A percentile compares a stretch with the other conserved stretches of the same genome.
Conservation (phyloP, 1,140 invertebrate species). For the Cydia splendana region DNA sequence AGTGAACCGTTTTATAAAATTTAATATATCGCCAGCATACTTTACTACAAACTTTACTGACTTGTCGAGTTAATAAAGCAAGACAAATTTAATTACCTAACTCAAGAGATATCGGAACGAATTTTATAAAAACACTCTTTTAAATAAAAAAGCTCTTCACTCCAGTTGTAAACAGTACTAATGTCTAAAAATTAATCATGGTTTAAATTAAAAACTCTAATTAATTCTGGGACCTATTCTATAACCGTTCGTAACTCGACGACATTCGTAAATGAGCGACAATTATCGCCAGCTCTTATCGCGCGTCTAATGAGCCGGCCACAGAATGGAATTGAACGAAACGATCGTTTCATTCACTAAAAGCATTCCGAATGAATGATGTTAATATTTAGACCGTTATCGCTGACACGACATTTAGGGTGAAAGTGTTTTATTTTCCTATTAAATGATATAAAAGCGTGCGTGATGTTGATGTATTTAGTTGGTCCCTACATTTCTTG, state of each 20-base stretch:
- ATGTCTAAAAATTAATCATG: not conserved
- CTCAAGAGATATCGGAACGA: not conserved
- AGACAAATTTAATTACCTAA: no score
- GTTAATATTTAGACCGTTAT: not conserved
- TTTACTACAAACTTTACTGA: no score
- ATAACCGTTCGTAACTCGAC: not conserved
- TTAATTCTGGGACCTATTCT: not conserved
- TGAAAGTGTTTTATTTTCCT: slow-evolving; percentile 1
- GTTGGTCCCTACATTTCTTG: not conserved
- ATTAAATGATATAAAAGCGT: slow-evolving; percentile 7
- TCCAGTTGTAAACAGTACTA: not conserved
- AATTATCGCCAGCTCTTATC: slow-evolving; percentile 3
- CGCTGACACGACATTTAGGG: slow-evolving; percentile 11
- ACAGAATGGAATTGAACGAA: slow-evolving; percentile 15
- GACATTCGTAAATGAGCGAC: slow-evolving; percentile 13
- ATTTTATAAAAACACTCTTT: not conserved
- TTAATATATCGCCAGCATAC: not conserved
- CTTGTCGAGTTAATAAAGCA: not conserved
- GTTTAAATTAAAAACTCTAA: not conserved
- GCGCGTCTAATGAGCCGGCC: not conserved
- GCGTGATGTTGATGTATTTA: not conserved
- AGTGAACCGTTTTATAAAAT: no score
- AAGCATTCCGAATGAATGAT: slow-evolving; percentile 12
- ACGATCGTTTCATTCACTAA: slow-evolving; percentile 25
- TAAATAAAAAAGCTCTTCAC: not conserved